A percentile compares a stretch with the other conserved stretches of the same genome.
Evolutionary conservation across 2,113 vertebrate genomes (phyloP).

Genomic region (Oreotrochilus melanogaster): DNA sequence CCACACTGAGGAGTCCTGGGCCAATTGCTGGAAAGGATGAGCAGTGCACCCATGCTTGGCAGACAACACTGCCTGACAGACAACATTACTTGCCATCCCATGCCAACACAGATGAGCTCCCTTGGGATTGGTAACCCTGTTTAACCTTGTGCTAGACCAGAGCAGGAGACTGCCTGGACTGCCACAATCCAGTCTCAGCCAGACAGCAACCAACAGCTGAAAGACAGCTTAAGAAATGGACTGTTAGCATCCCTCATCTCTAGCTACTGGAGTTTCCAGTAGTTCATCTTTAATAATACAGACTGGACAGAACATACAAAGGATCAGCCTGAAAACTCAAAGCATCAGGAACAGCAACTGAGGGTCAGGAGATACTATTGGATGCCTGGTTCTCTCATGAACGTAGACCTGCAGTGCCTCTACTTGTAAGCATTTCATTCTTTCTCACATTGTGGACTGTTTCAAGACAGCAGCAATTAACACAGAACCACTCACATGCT

Average conservation of each 20-base stretch:
- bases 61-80: too few species aligned
- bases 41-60: accelerated
- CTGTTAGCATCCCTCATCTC: not conserved
- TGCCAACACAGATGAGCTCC: accelerated
- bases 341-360: not conserved
- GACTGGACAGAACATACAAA: not conserved
- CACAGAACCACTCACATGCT: not conserved
- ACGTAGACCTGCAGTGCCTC: not conserved
- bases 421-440: not conserved
- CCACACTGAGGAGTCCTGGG: accelerated
- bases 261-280: not conserved
- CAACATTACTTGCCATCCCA: not conserved
- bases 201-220: not conserved
- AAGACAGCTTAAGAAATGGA: not conserved
- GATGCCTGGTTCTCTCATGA: accelerated
- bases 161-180: accelerated
- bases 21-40: accelerated
- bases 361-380: not conserved
- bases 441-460: accelerated
- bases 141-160: not conserved
- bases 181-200: not conserved
- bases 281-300: accelerated
- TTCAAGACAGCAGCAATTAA: not conserved
- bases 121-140: not conserved
- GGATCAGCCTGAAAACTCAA: not conserved